Base-by-base conservation (phyloP, 2,113 vertebrate species). In the Pogonocichla stellata region DNA sequence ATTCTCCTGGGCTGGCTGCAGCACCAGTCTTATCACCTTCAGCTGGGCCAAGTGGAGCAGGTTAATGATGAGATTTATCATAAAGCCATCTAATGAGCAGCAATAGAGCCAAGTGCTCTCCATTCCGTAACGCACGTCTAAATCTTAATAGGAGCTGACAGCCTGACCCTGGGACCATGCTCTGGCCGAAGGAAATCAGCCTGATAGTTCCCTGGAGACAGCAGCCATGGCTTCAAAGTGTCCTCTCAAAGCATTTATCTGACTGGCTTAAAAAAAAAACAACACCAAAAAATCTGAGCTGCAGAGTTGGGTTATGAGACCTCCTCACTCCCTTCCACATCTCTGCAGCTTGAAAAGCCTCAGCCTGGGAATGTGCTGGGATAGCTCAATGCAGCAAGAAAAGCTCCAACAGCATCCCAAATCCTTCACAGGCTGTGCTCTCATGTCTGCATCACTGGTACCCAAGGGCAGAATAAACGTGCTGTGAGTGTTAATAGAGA, bases 401-500 rank as follows among this genome's bases (percentile, higher is more conserved):
- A 28, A 31, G 43, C 50, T 54, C 53, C 5, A 10, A 2, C 29
- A 51, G 91, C 3, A 2, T 54, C 42, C 74, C 48, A 12, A 0
- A 8, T 36, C 42, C 23, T 51, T 10, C 33, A 47, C 31, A 17
- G 60, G 20, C 19, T 50, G n/a, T 20, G 51, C 31, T 75, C 29
- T 33, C 0, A 0, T 1, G 4, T 6, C 50, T 45, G 47, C 5
- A 3, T 23, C 7, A 0, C 74, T 1, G 6, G 14, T 31, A 18
- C 42, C 40, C 0, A 2, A 25, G 34, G 47, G 11, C 28, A n/a
- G 15, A 0, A 14, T 60, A 71, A 53, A 43, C 7, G 0, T 15
- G 2, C 48, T 8, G 7, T 43, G 67, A 72, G 64, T 45, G n/a
- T 12, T 36, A 10, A 42, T 4, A 24, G 19, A 13, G 38, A 47